Evolutionary conservation across 2,113 vertebrate species (phyloP), one percentile per base, ranked within the genome.

Genomic region (Chlorodrepanis virens): DNA sequence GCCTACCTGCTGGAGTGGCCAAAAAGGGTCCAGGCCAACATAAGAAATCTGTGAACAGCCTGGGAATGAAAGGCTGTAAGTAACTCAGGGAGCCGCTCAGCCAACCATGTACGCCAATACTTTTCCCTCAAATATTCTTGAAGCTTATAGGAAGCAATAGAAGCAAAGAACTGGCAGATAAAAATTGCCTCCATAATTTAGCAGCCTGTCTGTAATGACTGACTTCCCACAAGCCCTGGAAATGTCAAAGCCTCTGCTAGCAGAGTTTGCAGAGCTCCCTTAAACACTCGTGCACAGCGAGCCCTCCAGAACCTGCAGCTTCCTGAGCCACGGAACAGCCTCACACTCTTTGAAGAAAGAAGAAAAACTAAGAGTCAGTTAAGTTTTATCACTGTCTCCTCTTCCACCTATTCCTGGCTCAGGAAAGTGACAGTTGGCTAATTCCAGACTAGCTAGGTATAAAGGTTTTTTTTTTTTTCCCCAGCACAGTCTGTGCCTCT

Each of bases 141-240:
- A 44, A 86, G 79, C 75, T 83, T 64, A 59, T 9, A 67, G 71
- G 68, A 88, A 96, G 91, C 29, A 16, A 42, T 0, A 83, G 67
- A 11, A 80, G 50, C 52, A 69, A 88, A 90, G 52, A 93, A 88
- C 22, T 77, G 79, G 63, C 88, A 93, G 90, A 94, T 27, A 82
- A 89, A 84, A 89, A 53, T 39, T 60, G 71, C 60, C 77, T 90
- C 79, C 79, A 85, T 86, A 91, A 90, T 93, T 93, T 88, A 91
- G 78, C 85, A 92, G 90, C 78, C 64, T 85, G 54, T 83, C 50
- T 63, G 67, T 65, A 77, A 82, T 14, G 59, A 94, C 59, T 74
- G 67, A 72, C 90, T 85, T 78, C 75, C 64, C 25, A n/a, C 44
- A 25, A 74, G 88, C 40, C 92, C 60, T 9, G 40, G 77, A 56